These are phyloP conservation scores for Drosophila merina DNA, from an alignment of 2,888 invertebrate species.

Conservation along the genomic window DNA sequence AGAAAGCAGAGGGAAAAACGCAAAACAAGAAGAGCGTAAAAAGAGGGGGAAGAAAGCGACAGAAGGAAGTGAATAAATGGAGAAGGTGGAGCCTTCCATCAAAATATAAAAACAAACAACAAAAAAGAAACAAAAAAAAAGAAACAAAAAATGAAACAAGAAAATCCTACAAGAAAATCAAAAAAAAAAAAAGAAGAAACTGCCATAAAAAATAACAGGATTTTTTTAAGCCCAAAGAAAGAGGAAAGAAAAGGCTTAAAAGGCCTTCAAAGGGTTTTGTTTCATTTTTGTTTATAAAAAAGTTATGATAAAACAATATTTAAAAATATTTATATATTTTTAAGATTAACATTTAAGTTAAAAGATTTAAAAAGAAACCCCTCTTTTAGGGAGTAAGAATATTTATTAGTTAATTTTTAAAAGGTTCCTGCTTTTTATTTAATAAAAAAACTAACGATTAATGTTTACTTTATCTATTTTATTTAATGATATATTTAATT, in stretches of 20 bases:
- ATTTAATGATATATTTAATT: no score
- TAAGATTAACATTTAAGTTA: not conserved
- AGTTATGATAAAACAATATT: not conserved
- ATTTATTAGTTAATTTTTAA: no score
- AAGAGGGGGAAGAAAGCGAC: not conserved
- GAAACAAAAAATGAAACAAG: not conserved
- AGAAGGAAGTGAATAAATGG: conserved; percentile 12
- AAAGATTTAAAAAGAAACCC: no score
- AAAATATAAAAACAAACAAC: conserved; percentile 5
- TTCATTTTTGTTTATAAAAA: not conserved
- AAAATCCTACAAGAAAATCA: conserved; percentile 2
- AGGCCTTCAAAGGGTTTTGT: not conserved
- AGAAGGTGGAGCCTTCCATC: conserved; percentile 31
- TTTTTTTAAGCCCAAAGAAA: conserved; percentile 2
- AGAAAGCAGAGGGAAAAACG: not conserved
- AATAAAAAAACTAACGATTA: no score
- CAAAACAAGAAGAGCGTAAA: conserved; percentile 6
- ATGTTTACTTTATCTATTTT: no score
- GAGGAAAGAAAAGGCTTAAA: not conserved
- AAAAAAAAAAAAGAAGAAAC: not conserved
- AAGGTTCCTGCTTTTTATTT: no score
- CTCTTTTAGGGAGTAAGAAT: no score
- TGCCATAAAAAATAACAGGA: conserved; percentile 9
- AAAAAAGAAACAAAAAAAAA: not conserved
- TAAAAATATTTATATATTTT: not conserved